Conservation (phyloP, 2,888 invertebrate genomes). For the Nezara viridula region DNA sequence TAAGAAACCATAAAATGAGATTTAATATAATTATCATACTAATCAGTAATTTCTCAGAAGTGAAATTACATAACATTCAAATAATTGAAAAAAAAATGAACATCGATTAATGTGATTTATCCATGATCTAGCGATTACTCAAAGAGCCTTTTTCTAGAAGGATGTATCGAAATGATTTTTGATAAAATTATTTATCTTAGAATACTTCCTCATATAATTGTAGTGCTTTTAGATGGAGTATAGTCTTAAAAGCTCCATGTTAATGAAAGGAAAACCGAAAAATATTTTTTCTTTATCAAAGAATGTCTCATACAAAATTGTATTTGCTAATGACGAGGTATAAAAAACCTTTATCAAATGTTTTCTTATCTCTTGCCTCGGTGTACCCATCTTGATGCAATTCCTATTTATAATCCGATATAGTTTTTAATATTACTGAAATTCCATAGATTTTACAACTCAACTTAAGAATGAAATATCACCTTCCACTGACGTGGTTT, state of each 20-base stretch:
- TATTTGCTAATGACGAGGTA: not conserved
- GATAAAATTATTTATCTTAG: not conserved
- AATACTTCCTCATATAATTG: not conserved
- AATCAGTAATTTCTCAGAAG: too few species aligned
- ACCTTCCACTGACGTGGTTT: too few species aligned
- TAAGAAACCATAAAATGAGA: too few species aligned
- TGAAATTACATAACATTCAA: too few species aligned
- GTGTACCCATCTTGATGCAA: conserved; percentile 16
- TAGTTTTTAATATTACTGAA: not conserved
- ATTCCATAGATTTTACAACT: not conserved
- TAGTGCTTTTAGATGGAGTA: not conserved
- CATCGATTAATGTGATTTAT: not conserved
- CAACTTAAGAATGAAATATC: too few species aligned
- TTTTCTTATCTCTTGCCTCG: not conserved
- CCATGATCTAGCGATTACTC: not conserved
- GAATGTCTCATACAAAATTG: not conserved
- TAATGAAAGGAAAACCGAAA: not conserved
- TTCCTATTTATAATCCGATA: not conserved
- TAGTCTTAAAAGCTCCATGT: not conserved
- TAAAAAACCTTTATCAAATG: not conserved
- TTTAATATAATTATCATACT: too few species aligned
- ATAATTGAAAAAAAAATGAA: too few species aligned
- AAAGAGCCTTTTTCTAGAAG: not conserved
- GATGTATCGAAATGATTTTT: not conserved
- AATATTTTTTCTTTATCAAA: not conserved